phyloP scores from a whole-genome alignment of 2,888 invertebrate genomes.

The Eupithecia abbreviata region DNA sequence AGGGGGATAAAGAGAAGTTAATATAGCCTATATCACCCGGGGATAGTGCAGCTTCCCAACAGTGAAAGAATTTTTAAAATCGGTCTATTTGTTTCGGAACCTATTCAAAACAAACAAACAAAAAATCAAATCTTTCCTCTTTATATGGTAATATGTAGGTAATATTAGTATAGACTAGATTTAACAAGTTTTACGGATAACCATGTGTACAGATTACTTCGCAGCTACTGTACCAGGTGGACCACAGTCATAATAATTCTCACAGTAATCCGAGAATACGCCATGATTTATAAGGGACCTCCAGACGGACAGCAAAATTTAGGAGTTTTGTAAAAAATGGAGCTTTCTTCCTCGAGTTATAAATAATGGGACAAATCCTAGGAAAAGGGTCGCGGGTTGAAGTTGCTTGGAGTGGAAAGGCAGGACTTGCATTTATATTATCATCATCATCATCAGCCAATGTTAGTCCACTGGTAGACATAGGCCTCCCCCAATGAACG shows the following conservation, averaged over 20 bases:
- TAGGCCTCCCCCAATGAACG: no score
- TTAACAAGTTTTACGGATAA: neutral
- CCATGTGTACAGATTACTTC: constrained; percentile 55
- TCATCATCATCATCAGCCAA: no score
- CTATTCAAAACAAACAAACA: no score
- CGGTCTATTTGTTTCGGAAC: no score
- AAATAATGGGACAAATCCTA: constrained; percentile 76
- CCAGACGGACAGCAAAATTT: constrained; percentile 79
- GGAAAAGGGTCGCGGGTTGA: constrained; percentile 56
- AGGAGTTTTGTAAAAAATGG: constrained; percentile 81
- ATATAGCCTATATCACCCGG: no score
- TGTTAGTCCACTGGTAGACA: no score
- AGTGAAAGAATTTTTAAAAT: no score
- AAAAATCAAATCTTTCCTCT: no score
- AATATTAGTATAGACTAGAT: neutral
- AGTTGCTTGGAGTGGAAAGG: neutral
- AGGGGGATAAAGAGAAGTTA: no score
- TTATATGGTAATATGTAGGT: neutral
- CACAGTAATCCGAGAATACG: constrained; percentile 82
- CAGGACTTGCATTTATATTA: neutral
- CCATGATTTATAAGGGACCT: constrained; percentile 76
- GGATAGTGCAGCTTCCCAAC: no score
- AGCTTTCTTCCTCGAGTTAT: constrained; percentile 76
- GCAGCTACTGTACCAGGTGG: constrained; percentile 79
- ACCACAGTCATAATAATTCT: constrained; percentile 82